phyloP scores from a whole-genome alignment of 2,113 vertebrate species.

The Cichladusa arquata region DNA sequence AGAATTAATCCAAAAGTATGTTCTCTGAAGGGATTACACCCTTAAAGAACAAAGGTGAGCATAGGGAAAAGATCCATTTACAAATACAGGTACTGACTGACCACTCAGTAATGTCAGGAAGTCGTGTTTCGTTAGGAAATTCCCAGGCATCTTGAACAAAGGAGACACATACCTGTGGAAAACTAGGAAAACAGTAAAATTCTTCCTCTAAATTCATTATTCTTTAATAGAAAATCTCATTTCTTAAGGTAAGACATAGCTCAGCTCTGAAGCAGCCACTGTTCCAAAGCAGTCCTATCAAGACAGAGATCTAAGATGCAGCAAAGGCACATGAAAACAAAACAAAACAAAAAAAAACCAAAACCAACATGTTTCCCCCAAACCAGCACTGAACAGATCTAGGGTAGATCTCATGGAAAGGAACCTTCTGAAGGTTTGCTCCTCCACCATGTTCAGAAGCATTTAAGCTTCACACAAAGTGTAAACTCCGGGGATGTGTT shows the following conservation, averaged over 20 bases:
- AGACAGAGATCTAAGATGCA: not conserved
- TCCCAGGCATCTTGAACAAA: not conserved
- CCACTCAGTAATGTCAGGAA: not conserved
- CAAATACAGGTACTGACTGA: not conserved
- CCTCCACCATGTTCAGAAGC: not conserved
- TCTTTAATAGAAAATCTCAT: not conserved
- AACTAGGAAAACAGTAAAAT: not conserved
- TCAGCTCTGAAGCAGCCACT: not conserved
- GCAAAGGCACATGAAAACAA: not conserved
- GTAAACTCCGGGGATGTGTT: not conserved
- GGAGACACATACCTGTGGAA: not conserved
- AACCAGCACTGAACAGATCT: not conserved
- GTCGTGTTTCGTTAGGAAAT: rapidly evolving
- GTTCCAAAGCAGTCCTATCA: not conserved
- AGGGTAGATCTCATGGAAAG: not conserved
- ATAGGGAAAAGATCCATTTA: not conserved
- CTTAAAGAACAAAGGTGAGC: not conserved
- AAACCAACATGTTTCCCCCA: rapidly evolving
- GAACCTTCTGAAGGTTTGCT: not conserved
- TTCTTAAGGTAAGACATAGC: not conserved
- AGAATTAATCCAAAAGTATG: not conserved
- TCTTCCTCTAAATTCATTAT: not conserved
- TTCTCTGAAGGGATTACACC: not conserved
- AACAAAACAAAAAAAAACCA: too few relatives aligned
- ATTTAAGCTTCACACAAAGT: not conserved